phyloP scores from a whole-genome alignment of 2,888 invertebrate genomes.

The Microplitis manilae region DNA sequence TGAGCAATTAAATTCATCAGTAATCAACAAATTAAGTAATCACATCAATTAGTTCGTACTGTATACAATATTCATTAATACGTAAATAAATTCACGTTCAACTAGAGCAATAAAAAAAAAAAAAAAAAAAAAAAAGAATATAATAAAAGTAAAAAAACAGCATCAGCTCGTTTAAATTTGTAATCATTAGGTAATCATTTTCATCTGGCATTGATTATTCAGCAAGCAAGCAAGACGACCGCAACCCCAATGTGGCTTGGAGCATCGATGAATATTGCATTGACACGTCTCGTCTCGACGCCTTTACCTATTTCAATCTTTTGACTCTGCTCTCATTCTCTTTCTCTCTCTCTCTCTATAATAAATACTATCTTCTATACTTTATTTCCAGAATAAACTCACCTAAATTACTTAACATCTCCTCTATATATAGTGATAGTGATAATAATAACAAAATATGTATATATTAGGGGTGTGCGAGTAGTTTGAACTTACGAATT shows the following conservation, averaged over 20 bases:
- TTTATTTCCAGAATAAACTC: not conserved
- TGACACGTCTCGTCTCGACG: conserved; percentile 30
- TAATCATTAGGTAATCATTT: not conserved
- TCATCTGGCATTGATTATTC: not conserved
- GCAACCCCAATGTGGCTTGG: conserved; percentile 6
- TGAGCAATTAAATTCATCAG: not conserved
- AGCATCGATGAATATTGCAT: conserved; percentile 38
- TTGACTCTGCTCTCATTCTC: not conserved
- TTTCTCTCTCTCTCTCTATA: not conserved
- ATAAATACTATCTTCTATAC: not conserved
- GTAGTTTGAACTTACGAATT: no score
- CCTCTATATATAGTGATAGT: not conserved
- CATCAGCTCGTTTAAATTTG: conserved; percentile 1
- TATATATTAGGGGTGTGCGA: no score
- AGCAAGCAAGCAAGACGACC: not conserved
- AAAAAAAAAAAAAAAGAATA: not conserved
- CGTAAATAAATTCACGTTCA: not conserved
- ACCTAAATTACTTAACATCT: not conserved
- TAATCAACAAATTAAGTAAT: not conserved
- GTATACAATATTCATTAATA: not conserved
- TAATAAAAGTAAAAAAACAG: not conserved
- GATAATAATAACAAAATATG: not conserved
- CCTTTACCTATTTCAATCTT: conserved; percentile 29
- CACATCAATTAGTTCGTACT: not conserved
- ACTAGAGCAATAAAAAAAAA: not conserved